Conservation (phyloP, 2,797 vertebrate genomes). For the Limosa lapponica region DNA sequence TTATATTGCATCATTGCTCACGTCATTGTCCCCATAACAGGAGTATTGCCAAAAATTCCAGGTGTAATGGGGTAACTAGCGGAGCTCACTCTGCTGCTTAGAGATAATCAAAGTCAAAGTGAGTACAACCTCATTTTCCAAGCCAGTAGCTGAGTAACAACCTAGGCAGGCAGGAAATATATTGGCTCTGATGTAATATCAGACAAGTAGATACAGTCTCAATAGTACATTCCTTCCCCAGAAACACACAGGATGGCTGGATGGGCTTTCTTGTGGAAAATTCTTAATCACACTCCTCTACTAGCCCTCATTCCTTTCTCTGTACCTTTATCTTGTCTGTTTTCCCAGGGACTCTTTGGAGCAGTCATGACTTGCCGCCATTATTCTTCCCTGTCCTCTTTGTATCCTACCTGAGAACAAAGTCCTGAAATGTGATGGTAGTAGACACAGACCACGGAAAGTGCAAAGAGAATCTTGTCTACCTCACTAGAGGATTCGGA, state of each 20-base stretch:
- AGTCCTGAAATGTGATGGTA: not conserved
- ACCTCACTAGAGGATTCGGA: not conserved
- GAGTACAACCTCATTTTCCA: not conserved
- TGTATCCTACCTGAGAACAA: not conserved
- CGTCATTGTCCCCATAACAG: not conserved
- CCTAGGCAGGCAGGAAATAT: not conserved
- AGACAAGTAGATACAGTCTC: not conserved
- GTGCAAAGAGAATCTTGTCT: not conserved
- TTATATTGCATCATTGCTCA: not conserved
- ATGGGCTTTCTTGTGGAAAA: not conserved
- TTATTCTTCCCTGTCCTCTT: not conserved
- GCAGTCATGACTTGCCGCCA: not conserved
- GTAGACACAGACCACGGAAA: not conserved
- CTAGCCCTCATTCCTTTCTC: not conserved
- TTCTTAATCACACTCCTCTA: not conserved
- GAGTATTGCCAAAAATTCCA: not conserved
- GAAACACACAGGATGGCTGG: not conserved
- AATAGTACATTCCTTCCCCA: not conserved
- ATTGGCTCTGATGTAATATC: not conserved
- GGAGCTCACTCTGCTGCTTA: not conserved
- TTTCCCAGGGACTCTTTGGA: not conserved
- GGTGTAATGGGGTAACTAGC: not conserved
- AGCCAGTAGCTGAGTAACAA: not conserved
- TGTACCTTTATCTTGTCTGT: not conserved
- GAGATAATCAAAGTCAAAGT: not conserved